Conservation (phyloP, 2,113 vertebrate genomes). For the Struthio camelus region DNA sequence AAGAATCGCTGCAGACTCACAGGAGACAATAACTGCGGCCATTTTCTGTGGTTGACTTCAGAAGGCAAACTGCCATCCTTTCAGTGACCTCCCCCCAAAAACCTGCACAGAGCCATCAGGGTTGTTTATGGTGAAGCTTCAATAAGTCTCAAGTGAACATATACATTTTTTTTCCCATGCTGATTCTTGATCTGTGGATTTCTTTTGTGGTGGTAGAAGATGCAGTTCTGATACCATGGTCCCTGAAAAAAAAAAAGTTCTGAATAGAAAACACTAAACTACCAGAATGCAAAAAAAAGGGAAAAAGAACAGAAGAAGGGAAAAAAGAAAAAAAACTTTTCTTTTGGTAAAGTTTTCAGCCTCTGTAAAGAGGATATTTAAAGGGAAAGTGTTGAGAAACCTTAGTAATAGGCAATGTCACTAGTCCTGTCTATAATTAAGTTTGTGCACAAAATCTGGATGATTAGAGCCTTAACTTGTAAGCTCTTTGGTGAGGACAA, state of each 20-base stretch:
- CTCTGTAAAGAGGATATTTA: neutral
- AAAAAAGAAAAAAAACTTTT: too few species aligned
- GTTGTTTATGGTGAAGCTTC: constrained; percentile 22
- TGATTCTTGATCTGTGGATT: neutral
- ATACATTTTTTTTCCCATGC: neutral
- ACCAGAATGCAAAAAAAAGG: neutral
- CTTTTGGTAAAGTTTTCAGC: neutral
- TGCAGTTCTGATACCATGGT: neutral
- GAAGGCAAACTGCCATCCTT: constrained; percentile 47
- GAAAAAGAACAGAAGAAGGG: neutral
- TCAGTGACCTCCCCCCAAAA: neutral
- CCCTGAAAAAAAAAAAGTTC: neutral
- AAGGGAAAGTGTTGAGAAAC: neutral
- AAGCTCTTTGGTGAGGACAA: neutral
- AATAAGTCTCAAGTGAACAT: neutral
- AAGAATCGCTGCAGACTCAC: constrained; percentile 27
- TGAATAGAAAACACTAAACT: neutral
- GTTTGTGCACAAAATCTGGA: neutral
- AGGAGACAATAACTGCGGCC: constrained; percentile 14
- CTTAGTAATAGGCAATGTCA: neutral
- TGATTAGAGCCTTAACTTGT: neutral
- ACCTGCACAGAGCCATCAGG: neutral
- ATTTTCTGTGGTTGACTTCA: constrained; percentile 34
- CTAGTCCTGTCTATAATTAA: neutral
- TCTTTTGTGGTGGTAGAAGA: neutral